Conservation (phyloP, 2,113 vertebrate genomes). For the Marmota monax region DNA sequence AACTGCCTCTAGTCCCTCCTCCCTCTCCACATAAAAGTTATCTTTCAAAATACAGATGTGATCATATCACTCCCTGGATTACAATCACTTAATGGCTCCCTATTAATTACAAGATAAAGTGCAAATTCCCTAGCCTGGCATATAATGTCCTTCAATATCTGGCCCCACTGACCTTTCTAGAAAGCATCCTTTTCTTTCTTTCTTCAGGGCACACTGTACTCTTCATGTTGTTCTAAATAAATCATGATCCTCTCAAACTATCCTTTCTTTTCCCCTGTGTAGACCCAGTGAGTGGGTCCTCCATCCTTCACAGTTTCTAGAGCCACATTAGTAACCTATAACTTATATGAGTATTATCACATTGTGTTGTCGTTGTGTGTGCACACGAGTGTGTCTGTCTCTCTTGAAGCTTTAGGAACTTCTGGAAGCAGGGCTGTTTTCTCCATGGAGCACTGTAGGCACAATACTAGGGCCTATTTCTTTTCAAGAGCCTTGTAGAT, state of each 20-base stretch:
- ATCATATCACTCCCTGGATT: slow-evolving; percentile 71
- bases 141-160: slow-evolving; percentile 53
- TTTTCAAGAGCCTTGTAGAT: background rate
- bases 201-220: background rate
- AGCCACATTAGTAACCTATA: background rate
- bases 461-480: background rate
- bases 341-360: too few relatives aligned
- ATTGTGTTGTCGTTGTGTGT: rapidly evolving
- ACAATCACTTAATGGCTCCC: slow-evolving; percentile 64
- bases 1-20: background rate
- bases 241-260: background rate
- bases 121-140: slow-evolving; percentile 54
- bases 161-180: slow-evolving; percentile 52
- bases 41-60: slow-evolving; percentile 60
- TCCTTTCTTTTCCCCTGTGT: background rate
- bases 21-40: background rate
- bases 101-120: slow-evolving; percentile 76
- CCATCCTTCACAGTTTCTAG: background rate
- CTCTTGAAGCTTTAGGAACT: background rate
- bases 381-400: background rate
- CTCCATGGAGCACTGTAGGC: background rate
- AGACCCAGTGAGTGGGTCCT: background rate
- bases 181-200: background rate
- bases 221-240: background rate
- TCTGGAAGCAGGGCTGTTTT: background rate